These are phyloP conservation scores for Drosophila auraria DNA, from an alignment of 1,140 invertebrate genomes.

Conservation along the genomic window DNA sequence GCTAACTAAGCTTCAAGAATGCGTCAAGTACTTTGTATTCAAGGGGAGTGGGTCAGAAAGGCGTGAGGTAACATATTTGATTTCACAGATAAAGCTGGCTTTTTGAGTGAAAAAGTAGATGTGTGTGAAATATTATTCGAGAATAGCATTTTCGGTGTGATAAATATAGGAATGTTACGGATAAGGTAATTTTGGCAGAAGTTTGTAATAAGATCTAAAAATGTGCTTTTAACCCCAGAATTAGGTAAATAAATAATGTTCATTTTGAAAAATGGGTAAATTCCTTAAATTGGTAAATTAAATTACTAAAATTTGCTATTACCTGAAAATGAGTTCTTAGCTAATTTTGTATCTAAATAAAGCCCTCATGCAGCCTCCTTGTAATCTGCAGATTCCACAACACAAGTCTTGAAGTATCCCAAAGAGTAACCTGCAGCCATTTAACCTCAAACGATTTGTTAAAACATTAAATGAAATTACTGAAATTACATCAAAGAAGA, in stretches of 20 bases:
- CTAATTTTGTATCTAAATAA: not conserved
- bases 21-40: constrained; percentile 28
- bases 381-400: not conserved
- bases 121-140: constrained; percentile 16
- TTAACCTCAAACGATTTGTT: constrained; percentile 36
- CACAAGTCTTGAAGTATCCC: not conserved
- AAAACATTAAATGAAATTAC: constrained; percentile 50
- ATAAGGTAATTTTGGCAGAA: not conserved
- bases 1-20: constrained; percentile 39
- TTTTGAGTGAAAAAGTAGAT: constrained; percentile 24
- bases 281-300: no score
- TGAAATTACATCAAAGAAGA: constrained; percentile 35
- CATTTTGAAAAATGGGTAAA: no score
- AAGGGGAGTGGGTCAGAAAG: not conserved
- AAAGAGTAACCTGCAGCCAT: constrained; percentile 18
- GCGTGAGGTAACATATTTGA: constrained; percentile 11
- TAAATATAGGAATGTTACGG: not conserved
- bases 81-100: constrained; percentile 33
- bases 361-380: not conserved
- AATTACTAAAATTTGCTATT: no score
- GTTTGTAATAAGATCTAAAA: not conserved
- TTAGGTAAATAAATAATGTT: not conserved
- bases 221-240: no score
- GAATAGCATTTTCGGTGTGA: not conserved
- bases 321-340: no score